Evolutionary conservation across 2,888 invertebrate species (phyloP).

Genomic region (Cremastinae sp.): DNA sequence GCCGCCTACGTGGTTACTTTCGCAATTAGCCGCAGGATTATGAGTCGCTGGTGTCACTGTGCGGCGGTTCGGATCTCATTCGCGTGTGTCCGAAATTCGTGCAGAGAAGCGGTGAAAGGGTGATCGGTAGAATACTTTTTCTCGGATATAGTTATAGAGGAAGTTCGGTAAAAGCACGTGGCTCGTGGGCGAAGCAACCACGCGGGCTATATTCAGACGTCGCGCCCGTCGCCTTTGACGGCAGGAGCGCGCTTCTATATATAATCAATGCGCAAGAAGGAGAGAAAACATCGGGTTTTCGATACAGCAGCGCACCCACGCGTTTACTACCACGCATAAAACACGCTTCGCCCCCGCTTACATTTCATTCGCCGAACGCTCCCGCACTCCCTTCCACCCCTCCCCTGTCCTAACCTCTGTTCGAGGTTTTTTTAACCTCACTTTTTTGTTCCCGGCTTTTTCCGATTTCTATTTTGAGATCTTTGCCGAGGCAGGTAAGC

Average conservation of each 20-base stretch:
- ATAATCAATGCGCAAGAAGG: conserved; percentile 54
- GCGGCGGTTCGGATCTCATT: too few relatives aligned
- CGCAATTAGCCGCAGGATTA: too few relatives aligned
- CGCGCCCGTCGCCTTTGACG: conserved; percentile 31
- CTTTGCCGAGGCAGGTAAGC: conserved; percentile 28
- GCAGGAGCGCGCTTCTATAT: conserved; percentile 50
- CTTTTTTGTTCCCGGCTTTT: conserved; percentile 45
- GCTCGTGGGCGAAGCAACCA: conserved; percentile 6
- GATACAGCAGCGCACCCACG: conserved; percentile 50
- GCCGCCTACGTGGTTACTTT: too few relatives aligned
- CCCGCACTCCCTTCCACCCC: background rate
- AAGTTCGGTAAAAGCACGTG: background rate
- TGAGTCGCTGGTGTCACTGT: too few relatives aligned
- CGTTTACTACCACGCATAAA: conserved; percentile 55
- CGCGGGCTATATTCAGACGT: background rate
- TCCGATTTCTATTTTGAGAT: conserved; percentile 44
- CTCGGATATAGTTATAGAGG: background rate
- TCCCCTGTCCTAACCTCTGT: background rate
- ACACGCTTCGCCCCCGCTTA: conserved; percentile 56
- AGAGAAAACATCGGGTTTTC: conserved; percentile 30
- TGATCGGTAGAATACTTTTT: background rate
- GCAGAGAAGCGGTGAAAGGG: conserved; percentile 6
- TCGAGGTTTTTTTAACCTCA: conserved; percentile 22
- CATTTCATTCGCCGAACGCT: conserved; percentile 17
- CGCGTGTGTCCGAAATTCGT: background rate